Evolutionary conservation across 2,888 invertebrate species (phyloP).

Genomic region (Maniola hyperantus): DNA sequence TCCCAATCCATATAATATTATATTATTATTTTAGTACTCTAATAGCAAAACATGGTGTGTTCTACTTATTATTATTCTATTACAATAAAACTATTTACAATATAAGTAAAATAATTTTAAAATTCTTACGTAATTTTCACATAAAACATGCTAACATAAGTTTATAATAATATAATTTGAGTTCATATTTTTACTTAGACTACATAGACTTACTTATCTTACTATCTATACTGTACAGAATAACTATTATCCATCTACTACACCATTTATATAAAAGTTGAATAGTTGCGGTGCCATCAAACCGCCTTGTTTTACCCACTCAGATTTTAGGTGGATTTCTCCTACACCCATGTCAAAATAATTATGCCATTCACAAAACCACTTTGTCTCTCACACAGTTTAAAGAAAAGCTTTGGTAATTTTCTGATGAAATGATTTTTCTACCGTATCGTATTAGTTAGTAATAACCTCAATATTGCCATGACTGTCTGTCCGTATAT

Average conservation of each 20-base stretch:
- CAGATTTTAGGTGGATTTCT: too few relatives aligned
- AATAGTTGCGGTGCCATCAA: background rate
- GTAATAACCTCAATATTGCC: constrained; percentile 74
- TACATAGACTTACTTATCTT: too few relatives aligned
- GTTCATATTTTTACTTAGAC: too few relatives aligned
- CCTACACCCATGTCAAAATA: too few relatives aligned
- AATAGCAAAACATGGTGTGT: constrained; percentile 11
- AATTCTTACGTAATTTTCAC: background rate
- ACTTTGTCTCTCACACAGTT: background rate
- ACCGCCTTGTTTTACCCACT: background rate
- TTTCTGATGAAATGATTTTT: background rate
- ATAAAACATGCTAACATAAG: too few relatives aligned
- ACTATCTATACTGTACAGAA: too few relatives aligned
- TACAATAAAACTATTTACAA: background rate
- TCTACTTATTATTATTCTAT: background rate
- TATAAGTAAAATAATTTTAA: background rate
- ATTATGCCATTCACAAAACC: too few relatives aligned
- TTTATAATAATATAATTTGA: too few relatives aligned
- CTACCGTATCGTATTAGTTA: constrained; percentile 47
- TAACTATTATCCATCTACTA: background rate
- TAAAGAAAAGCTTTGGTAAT: background rate
- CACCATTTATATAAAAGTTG: background rate
- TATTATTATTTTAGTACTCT: background rate
- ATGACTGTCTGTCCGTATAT: constrained; percentile 69
- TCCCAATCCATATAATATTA: background rate